These are phyloP conservation scores for Dyspetes luteomarginatus DNA, from an alignment of 2,888 invertebrate genomes.

Conservation along the genomic window DNA sequence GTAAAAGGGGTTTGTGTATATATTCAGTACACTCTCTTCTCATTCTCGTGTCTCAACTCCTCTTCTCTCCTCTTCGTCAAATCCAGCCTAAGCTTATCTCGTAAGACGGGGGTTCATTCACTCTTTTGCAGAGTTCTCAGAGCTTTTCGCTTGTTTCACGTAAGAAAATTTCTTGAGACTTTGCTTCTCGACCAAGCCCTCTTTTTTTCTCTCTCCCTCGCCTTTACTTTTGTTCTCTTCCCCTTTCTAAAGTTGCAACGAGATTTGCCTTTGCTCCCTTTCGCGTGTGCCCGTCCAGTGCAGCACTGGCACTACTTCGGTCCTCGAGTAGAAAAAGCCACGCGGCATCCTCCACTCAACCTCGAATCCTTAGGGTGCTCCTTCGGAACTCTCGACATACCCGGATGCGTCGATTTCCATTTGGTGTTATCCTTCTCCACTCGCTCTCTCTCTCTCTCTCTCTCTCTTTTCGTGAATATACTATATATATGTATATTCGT, in stretches of 20 bases:
- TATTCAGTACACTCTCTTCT: neutral
- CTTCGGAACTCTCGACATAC: slow-evolving; percentile 54
- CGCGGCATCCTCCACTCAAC: slow-evolving; percentile 18
- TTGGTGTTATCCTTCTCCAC: slow-evolving; percentile 68
- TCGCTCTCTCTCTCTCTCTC: no score
- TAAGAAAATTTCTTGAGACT: slow-evolving; percentile 59
- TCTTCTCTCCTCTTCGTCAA: neutral
- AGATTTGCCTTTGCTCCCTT: slow-evolving; percentile 52
- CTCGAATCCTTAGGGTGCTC: slow-evolving; percentile 50
- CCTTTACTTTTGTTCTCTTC: neutral
- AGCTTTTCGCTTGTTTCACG: slow-evolving; percentile 36
- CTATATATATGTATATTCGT: slow-evolving; percentile 13
- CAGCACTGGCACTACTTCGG: slow-evolving; percentile 43
- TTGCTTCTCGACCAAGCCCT: slow-evolving; percentile 42
- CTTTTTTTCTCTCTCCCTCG: slow-evolving; percentile 14
- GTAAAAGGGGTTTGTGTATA: neutral
- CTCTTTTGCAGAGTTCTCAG: slow-evolving; percentile 31
- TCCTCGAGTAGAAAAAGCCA: slow-evolving; percentile 49
- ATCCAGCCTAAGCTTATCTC: slow-evolving; percentile 28
- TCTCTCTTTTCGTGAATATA: neutral
- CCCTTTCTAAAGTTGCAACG: slow-evolving; percentile 47
- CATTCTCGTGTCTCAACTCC: neutral
- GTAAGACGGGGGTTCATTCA: neutral
- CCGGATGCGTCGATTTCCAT: slow-evolving; percentile 72
- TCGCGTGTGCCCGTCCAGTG: slow-evolving; percentile 19